Percentiles rank a stretch among this genome's conserved stretches.
phyloP scores from a whole-genome alignment of 1,140 invertebrate species.

The Caenorhabditis brenneri region DNA sequence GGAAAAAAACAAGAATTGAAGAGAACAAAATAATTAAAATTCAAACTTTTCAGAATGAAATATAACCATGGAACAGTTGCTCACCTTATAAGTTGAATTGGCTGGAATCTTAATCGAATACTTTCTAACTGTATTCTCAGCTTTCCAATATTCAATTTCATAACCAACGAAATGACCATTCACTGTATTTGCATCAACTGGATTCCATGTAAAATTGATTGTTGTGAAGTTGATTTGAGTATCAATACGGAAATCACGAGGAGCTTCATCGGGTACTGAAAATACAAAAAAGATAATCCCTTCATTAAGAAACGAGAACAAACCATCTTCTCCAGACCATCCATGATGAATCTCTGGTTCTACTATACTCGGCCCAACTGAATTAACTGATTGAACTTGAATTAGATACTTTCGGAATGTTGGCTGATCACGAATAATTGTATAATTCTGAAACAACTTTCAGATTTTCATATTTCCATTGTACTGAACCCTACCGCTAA shows the following conservation, averaged over 20 bases:
- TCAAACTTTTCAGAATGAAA: too few species aligned
- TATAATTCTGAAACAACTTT: conserved; percentile 68
- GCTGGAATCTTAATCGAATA: conserved; percentile 22
- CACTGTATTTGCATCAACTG: conserved; percentile 53
- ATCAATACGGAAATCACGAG: conserved; percentile 56
- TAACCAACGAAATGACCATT: conserved; percentile 66
- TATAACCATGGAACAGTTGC: not conserved
- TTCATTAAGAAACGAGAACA: conserved; percentile 55
- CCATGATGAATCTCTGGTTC: conserved; percentile 83
- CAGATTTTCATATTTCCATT: not conserved
- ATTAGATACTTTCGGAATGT: conserved; percentile 89
- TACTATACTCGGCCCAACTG: conserved; percentile 84
- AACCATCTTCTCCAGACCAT: conserved; percentile 90
- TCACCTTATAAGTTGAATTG: conserved; percentile 15
- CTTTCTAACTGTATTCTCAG: conserved; percentile 51
- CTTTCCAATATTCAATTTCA: conserved; percentile 65
- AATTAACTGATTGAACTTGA: conserved; percentile 89
- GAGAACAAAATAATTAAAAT: too few species aligned
- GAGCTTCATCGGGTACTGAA: conserved; percentile 60
- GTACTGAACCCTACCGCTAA: conserved; percentile 57
- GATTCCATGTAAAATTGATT: conserved; percentile 61
- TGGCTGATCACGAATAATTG: conserved; percentile 80
- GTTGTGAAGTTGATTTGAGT: conserved; percentile 61
- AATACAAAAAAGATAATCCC: conserved; percentile 3
- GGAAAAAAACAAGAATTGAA: too few species aligned